A percentile compares a stretch with the other conserved stretches of the same genome.
Evolutionary conservation across 2,888 invertebrate genomes (phyloP).

Genomic region (Orthosia gothica): DNA sequence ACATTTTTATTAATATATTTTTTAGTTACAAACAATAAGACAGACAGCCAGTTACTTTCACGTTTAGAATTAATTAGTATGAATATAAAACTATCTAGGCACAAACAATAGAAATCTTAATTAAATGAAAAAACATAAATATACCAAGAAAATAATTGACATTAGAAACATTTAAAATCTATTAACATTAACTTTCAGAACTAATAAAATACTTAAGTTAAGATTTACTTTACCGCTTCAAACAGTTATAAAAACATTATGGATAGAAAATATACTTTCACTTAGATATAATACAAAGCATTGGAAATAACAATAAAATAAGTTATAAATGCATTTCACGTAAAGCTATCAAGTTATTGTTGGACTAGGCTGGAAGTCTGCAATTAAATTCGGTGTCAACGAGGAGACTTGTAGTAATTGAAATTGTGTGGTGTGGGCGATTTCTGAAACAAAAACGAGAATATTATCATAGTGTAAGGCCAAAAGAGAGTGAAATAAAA

Average conservation of each 20-base stretch:
- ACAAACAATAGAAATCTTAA: neutral
- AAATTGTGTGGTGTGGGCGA: conserved; percentile 58
- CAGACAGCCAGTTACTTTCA: too few species aligned
- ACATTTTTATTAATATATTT: too few species aligned
- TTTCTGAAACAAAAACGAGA: conserved; percentile 76
- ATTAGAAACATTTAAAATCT: neutral
- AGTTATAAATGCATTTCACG: conserved; percentile 43
- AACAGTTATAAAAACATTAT: neutral
- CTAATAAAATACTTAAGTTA: neutral
- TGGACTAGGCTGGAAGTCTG: conserved; percentile 51
- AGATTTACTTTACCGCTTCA: neutral
- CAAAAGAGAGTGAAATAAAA: too few species aligned
- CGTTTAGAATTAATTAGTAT: too few species aligned
- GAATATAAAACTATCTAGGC: neutral
- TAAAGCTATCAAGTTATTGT: conserved; percentile 34
- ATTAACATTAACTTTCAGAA: neutral
- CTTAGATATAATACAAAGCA: neutral
- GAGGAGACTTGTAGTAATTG: conserved; percentile 72
- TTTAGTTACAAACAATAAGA: too few species aligned
- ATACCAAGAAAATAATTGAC: neutral
- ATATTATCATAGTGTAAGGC: too few species aligned
- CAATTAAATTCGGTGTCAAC: conserved; percentile 33
- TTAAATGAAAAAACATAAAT: neutral
- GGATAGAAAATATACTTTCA: neutral
- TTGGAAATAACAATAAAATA: conserved; percentile 41